Evolutionary conservation across 2,113 vertebrate genomes (phyloP), one percentile per base, ranked within the genome.

Genomic region (Calidris pugnax): DNA sequence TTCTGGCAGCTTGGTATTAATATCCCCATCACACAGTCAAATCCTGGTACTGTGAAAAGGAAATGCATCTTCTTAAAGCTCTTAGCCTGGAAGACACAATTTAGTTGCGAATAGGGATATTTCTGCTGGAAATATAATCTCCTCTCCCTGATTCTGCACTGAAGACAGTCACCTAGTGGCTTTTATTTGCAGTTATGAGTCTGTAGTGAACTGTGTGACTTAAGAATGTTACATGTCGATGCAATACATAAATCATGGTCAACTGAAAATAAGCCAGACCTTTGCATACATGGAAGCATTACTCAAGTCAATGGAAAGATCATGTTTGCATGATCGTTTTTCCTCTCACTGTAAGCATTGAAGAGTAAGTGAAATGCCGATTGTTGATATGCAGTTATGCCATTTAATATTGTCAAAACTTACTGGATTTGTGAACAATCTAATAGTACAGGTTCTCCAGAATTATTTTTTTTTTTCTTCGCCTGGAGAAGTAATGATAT

Each of bases 1-100:
- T 93, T 95, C 73, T 85, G 77, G 30, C 77, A 94, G 77, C 85
- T 73, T 50, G 81, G 15, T 81, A 78, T 81, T 95, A 93, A 66
- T 86, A 81, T 28, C 73, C 28, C 41, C 19, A 28, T 77, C 74
- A 64, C 82, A 86, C 30, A 23, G 4, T 76, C 94, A 85, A 30
- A 93, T 83, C 90, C 63, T 63, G 10, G 5, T 74, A 47, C 57
- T 60, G 26, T 66, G 78, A 66, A 87, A 82, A 85, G 77, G 77
- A 77, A 85, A 75, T 81, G 48, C 69, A 64, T 81, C 68, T 48
- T 63, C 74, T 90, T 85, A 83, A 79, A 66, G 82, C 3, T 48
- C 57, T 90, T 87, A 87, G 53, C 64, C 23, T 75, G 39, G 41
- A 64, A 93, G 59, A 69, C 60, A 74, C 23, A 59, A 28, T 73